Conservation (phyloP, 2,113 vertebrate species). For the Trinectes maculatus region DNA sequence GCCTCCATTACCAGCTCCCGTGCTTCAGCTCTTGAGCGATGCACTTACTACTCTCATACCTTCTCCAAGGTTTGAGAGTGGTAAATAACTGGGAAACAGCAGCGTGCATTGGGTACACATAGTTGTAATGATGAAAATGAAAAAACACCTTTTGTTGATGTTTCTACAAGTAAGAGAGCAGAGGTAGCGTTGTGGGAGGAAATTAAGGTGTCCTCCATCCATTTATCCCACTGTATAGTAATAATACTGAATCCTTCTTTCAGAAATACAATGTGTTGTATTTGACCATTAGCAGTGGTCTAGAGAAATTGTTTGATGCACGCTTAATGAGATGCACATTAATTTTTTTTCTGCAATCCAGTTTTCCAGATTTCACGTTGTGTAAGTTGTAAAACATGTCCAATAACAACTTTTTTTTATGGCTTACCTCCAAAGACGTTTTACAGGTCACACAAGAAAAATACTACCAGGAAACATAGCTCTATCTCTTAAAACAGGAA, state of each 20-base stretch:
- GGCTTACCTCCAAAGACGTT: too few species aligned
- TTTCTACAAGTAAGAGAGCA: conserved; percentile 3
- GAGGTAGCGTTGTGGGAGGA: not conserved
- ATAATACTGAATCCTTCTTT: too few species aligned
- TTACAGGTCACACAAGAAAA: not conserved
- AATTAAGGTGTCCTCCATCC: conserved; percentile 15
- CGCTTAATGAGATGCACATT: too few species aligned
- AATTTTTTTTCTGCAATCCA: too few species aligned
- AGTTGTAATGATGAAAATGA: not conserved
- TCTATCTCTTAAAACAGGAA: not conserved
- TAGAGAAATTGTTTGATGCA: too few species aligned
- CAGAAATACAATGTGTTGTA: too few species aligned
- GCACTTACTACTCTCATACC: too few species aligned
- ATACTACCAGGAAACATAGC: not conserved
- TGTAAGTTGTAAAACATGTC: not conserved
- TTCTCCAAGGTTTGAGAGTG: conserved; percentile 29
- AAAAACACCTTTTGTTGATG: not conserved
- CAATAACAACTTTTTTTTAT: not conserved
- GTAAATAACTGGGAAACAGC: conserved; percentile 14
- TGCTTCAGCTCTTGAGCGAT: conserved; percentile 17
- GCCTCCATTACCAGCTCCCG: conserved; percentile 17
- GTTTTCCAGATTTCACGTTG: too few species aligned
- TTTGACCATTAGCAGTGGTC: too few species aligned
- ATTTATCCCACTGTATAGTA: not conserved
- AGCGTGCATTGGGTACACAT: not conserved